phyloP scores from a whole-genome alignment of 2,888 invertebrate species.

The Aporophyla lueneburgensis region DNA sequence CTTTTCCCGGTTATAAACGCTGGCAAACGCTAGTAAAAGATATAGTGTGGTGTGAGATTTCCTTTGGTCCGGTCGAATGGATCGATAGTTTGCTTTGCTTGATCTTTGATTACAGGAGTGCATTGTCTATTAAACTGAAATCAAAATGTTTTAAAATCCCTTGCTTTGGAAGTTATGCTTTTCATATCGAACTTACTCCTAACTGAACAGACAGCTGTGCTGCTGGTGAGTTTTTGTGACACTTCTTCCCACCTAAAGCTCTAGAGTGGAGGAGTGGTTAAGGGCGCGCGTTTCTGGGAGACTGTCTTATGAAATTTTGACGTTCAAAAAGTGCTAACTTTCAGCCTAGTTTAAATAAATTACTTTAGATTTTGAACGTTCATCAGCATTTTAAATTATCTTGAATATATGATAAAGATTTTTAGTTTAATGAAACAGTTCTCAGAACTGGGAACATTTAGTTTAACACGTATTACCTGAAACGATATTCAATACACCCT shows the following conservation, averaged over 20 bases:
- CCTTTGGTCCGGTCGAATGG: background rate
- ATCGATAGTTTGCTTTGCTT: background rate
- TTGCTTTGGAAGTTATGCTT: background rate
- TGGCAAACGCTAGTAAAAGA: too few species aligned
- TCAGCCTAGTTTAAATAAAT: too few species aligned
- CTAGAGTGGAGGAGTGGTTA: too few species aligned
- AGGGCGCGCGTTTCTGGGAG: too few species aligned
- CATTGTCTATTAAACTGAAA: background rate
- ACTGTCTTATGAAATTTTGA: too few species aligned
- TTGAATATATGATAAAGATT: background rate
- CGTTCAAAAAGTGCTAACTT: too few species aligned
- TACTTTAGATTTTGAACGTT: too few species aligned
- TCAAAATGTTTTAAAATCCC: background rate
- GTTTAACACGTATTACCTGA: slow-evolving; percentile 1
- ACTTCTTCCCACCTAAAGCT: too few species aligned
- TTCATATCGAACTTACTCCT: background rate
- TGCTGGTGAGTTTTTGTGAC: too few species aligned
- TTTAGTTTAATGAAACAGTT: background rate
- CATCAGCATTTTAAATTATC: too few species aligned
- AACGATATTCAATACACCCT: slow-evolving; percentile 12
- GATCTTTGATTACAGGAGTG: background rate
- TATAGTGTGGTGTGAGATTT: background rate
- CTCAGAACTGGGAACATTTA: background rate
- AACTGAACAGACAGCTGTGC: too few species aligned
- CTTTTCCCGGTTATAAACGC: too few species aligned